phyloP scores from a whole-genome alignment of 2,888 invertebrate species.

The Epinotia bilunana region DNA sequence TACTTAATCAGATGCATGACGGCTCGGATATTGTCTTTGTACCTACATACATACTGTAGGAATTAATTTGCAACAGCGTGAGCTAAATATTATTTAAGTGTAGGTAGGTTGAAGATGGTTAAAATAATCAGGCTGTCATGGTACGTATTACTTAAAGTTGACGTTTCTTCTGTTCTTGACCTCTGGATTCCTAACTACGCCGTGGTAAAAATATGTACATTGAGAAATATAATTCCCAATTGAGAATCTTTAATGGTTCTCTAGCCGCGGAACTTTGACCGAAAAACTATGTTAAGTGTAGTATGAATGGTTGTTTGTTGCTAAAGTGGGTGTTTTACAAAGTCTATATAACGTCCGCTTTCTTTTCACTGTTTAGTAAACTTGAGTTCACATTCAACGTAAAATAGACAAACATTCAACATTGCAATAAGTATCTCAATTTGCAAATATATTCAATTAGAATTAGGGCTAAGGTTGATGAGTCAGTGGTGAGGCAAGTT shows the following conservation, averaged over 20 bases:
- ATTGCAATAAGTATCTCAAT: neutral
- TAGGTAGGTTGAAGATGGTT: no score
- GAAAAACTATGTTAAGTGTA: neutral
- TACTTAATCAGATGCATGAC: neutral
- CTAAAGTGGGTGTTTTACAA: neutral
- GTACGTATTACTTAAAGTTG: no score
- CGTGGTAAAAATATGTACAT: no score
- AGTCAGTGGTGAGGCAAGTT: constrained; percentile 17
- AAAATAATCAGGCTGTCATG: no score
- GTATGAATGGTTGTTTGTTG: neutral
- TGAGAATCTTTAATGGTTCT: no score
- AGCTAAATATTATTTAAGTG: no score
- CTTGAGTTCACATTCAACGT: neutral
- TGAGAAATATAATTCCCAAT: no score
- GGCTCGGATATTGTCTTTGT: neutral
- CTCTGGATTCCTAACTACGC: no score
- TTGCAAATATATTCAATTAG: constrained; percentile 15
- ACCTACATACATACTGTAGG: no score
- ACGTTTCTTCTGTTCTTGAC: no score
- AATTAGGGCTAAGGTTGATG: constrained; percentile 35
- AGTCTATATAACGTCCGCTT: neutral
- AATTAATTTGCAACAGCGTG: no score
- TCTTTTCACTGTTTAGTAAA: neutral
- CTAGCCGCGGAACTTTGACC: no score
- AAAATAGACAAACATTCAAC: neutral